These are phyloP conservation scores for Tetraneura akinire DNA, from an alignment of 1,140 invertebrate genomes.

Conservation along the genomic window DNA sequence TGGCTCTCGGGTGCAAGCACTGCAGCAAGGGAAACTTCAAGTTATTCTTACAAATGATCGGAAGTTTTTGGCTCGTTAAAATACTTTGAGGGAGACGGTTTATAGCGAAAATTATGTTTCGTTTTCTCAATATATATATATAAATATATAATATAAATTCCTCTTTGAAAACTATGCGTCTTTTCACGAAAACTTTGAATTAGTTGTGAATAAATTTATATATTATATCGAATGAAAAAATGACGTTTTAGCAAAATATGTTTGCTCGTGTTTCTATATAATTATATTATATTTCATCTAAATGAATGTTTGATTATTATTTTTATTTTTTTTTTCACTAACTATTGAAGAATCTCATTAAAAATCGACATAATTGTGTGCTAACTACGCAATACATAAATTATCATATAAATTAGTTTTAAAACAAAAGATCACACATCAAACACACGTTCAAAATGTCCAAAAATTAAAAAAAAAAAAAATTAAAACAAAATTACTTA, in stretches of 20 bases:
- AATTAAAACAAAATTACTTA: conserved; percentile 29
- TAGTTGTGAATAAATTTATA: conserved; percentile 2
- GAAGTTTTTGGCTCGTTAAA: conserved; percentile 28
- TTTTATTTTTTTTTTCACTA: neutral
- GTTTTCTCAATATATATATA: neutral
- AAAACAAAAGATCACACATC: conserved; percentile 45
- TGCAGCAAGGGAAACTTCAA: neutral
- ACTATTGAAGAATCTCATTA: neutral
- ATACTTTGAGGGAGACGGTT: neutral
- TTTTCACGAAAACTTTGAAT: conserved; percentile 24
- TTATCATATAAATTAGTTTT: conserved; percentile 48
- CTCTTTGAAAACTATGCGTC: conserved; percentile 12
- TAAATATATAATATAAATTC: no score
- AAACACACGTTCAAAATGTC: conserved; percentile 50
- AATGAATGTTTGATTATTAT: neutral
- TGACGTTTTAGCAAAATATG: conserved; percentile 4
- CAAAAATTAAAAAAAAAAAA: conserved; percentile 35
- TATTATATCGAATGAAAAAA: neutral
- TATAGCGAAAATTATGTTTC: neutral
- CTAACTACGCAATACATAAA: conserved; percentile 49
- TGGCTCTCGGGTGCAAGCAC: no score
- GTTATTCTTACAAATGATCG: neutral
- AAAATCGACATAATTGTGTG: conserved; percentile 35
- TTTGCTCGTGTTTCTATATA: conserved; percentile 1
- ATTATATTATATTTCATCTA: neutral